A percentile compares a stretch with the other conserved stretches of the same genome.
Conservation (phyloP, 1,140 invertebrate species). For the Bicyclus anynana region DNA sequence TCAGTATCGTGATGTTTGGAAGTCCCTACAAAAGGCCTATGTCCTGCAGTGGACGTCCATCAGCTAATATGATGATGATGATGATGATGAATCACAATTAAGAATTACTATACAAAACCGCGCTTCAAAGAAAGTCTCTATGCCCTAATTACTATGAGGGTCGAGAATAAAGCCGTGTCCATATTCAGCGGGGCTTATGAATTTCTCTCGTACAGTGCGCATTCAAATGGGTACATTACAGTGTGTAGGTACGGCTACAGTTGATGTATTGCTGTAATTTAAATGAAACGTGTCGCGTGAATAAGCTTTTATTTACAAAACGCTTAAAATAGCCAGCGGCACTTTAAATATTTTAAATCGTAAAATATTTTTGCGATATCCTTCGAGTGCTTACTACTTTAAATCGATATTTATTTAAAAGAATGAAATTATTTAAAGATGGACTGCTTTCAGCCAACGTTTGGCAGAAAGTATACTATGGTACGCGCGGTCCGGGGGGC, state of each 20-base stretch:
- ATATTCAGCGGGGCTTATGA: constrained; percentile 5
- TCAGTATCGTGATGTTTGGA: no score
- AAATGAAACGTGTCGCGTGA: constrained; percentile 6
- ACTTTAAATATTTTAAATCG: neutral
- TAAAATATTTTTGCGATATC: no score
- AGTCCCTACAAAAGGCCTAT: no score
- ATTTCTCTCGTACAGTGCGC: constrained; percentile 8
- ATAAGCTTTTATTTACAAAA: neutral
- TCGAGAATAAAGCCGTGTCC: constrained; percentile 1
- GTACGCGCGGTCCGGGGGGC: no score
- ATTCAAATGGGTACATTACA: constrained; percentile 4
- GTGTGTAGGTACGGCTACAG: neutral
- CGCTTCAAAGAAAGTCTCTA: neutral
- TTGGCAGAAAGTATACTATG: no score
- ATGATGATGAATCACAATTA: no score
- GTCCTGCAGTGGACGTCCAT: no score
- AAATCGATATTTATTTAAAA: no score
- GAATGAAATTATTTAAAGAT: no score
- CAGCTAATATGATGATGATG: no score
- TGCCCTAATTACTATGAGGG: neutral
- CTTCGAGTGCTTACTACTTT: no score
- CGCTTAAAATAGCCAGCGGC: neutral
- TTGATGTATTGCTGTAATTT: constrained; percentile 13
- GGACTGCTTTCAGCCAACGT: no score
- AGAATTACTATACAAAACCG: neutral